Conservation (phyloP, 1,140 invertebrate species). For the Bombus ignitus region DNA sequence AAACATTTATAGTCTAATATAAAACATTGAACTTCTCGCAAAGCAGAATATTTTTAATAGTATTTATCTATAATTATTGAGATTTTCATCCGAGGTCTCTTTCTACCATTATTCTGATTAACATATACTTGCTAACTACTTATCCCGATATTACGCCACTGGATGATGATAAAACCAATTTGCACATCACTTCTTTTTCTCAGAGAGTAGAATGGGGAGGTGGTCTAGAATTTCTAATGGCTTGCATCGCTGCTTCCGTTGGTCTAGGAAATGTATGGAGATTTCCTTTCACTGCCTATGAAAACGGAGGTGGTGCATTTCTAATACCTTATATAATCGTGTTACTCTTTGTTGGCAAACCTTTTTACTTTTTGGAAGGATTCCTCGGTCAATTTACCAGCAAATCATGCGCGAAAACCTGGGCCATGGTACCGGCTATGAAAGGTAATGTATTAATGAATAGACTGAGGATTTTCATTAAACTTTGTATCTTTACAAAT, state of each 20-base stretch:
- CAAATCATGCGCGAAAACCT: conserved; percentile 87
- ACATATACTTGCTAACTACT: not conserved
- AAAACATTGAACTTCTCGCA: not conserved
- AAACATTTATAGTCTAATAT: no score
- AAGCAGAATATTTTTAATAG: not conserved
- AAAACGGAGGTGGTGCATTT: conserved; percentile 94
- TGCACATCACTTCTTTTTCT: conserved; percentile 48
- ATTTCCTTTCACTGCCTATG: conserved; percentile 93
- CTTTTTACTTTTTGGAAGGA: conserved; percentile 95
- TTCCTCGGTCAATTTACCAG: conserved; percentile 91
- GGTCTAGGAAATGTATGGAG: conserved; percentile 95
- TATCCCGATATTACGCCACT: not conserved
- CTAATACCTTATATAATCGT: conserved; percentile 93
- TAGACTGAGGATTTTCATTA: no score
- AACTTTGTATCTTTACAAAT: no score
- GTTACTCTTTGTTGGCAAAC: conserved; percentile 92
- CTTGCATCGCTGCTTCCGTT: conserved; percentile 93
- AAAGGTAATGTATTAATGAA: conserved; percentile 82
- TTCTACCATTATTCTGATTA: not conserved
- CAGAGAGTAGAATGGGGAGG: conserved; percentile 90
- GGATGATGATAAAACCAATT: not conserved
- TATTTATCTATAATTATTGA: not conserved
- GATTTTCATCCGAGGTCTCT: not conserved
- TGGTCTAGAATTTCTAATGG: conserved; percentile 93
- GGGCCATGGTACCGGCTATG: conserved; percentile 83